These are phyloP conservation scores for Sinocyclocheilus rhinocerous DNA, from an alignment of 2,113 vertebrate species.

Conservation along the genomic window DNA sequence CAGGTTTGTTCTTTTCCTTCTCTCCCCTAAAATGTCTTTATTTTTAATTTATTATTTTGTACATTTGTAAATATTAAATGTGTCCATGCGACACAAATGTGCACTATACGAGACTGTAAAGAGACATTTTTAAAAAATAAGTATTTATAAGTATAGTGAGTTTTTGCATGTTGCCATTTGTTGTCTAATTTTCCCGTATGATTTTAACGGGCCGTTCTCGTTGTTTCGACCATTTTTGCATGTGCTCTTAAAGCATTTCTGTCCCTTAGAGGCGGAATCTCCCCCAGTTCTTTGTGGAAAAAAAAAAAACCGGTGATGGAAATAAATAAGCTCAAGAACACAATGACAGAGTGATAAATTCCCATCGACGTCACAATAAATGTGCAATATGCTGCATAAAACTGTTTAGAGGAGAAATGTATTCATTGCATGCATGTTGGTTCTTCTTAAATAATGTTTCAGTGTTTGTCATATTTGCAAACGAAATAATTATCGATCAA, in stretches of 20 bases:
- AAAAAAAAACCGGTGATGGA: slow-evolving; percentile 63
- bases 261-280: slow-evolving; percentile 66
- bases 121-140: slow-evolving; percentile 69
- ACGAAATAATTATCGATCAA: neutral
- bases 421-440: neutral
- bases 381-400: slow-evolving; percentile 26
- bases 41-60: slow-evolving; percentile 86
- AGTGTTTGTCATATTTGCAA: neutral
- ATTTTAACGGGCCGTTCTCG: slow-evolving; percentile 54
- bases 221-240: slow-evolving; percentile 74
- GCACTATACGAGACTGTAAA: slow-evolving; percentile 80
- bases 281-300: slow-evolving; percentile 67
- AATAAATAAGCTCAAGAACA: slow-evolving; percentile 73
- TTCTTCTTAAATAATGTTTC: neutral
- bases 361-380: neutral
- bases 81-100: slow-evolving; percentile 73
- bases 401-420: neutral
- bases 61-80: slow-evolving; percentile 84
- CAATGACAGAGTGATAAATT: no score
- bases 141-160: slow-evolving; percentile 82
- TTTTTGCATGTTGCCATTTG: slow-evolving; percentile 74
- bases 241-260: slow-evolving; percentile 67
- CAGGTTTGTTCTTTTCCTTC: slow-evolving; percentile 52
- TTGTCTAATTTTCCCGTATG: slow-evolving; percentile 55
- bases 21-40: slow-evolving; percentile 45